Evolutionary conservation across 2,797 vertebrate genomes (phyloP), one percentile per base, ranked within the genome.

Genomic region (Halcyon badia): DNA sequence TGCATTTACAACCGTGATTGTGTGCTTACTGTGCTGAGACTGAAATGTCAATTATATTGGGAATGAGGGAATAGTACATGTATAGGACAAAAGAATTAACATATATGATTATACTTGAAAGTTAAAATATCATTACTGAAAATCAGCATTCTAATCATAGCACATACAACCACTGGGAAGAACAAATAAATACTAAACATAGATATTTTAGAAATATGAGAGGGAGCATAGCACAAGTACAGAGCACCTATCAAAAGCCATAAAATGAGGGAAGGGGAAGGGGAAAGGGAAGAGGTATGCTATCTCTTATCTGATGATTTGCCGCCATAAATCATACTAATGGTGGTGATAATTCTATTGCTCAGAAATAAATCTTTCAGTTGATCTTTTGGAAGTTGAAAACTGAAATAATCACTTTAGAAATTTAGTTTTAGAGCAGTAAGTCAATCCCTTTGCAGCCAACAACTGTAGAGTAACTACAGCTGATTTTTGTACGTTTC

Each of bases 1-100:
- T 86, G 49, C 76, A 78, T 95, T 91, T 95, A 91, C 82, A 95
- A 80, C 49, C 81, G 31, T 44, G 68, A 89, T 72, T 91, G 72
- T 92, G 82, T 61, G 85, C 76, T 78, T 69, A 78, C 69, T 39
- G 54, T 61, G 72, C 61, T 88, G 82, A 94, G 76, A 83, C 49
- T 68, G 26, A 96, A 94, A 94, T 87, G 84, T 81, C 87, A 88
- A 28, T 94, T 86, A 69, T 56, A 58, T 24, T 48, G 76, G 64
- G 18, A 79, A 85, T 7, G 5, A 70, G 46, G 61, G 35, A 85
- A 83, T 65, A 87, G 26, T 58, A 25, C 24, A 65, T 3, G 11
- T 85, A 85, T 64, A 77, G 46, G 42, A 51, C 61, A 39, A 82
- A 94, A 75, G 52, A 31, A 54, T 35, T 65, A 71, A 66, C 30